Percentiles rank a stretch among this genome's conserved stretches.
These are phyloP conservation scores for Scaptomyza montana DNA, from an alignment of 1,140 invertebrate species.

Conservation along the genomic window DNA sequence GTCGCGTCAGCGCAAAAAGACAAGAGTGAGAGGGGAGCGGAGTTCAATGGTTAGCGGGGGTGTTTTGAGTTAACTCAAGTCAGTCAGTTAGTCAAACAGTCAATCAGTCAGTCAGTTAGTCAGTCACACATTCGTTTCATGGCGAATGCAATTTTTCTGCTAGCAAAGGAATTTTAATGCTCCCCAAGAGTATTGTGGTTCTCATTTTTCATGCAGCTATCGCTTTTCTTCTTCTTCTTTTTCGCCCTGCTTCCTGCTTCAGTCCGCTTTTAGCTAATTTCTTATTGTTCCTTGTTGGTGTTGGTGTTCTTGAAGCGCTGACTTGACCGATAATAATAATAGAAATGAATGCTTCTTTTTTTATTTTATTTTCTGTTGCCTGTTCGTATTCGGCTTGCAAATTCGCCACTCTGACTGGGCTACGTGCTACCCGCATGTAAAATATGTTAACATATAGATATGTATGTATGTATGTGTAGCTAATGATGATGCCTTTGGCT, in stretches of 20 bases:
- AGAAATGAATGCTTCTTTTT: neutral
- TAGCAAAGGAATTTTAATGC: slow-evolving; percentile 62
- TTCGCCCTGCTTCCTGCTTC: neutral
- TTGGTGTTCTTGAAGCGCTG: neutral
- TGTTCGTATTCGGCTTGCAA: neutral
- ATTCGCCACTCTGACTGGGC: neutral
- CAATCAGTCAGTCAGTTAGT: too few relatives aligned
- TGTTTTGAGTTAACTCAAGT: slow-evolving; percentile 1
- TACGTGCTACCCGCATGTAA: slow-evolving; percentile 1
- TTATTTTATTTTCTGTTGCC: neutral
- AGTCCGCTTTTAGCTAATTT: slow-evolving; percentile 7
- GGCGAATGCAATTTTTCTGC: slow-evolving; percentile 19
- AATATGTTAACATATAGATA: neutral
- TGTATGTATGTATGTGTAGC: neutral
- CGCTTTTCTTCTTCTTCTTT: slow-evolving; percentile 3
- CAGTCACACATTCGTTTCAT: slow-evolving; percentile 41
- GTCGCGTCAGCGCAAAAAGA: slow-evolving; percentile 37
- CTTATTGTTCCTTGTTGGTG: too few relatives aligned
- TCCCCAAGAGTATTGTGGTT: slow-evolving; percentile 46
- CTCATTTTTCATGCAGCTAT: slow-evolving; percentile 64
- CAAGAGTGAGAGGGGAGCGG: neutral
- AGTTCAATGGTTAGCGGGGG: neutral
- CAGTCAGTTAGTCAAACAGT: neutral
- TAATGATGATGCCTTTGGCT: neutral
- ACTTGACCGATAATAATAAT: slow-evolving; percentile 27